phyloP scores from a whole-genome alignment of 2,888 invertebrate genomes.

The Ecdyonurus torrentis region DNA sequence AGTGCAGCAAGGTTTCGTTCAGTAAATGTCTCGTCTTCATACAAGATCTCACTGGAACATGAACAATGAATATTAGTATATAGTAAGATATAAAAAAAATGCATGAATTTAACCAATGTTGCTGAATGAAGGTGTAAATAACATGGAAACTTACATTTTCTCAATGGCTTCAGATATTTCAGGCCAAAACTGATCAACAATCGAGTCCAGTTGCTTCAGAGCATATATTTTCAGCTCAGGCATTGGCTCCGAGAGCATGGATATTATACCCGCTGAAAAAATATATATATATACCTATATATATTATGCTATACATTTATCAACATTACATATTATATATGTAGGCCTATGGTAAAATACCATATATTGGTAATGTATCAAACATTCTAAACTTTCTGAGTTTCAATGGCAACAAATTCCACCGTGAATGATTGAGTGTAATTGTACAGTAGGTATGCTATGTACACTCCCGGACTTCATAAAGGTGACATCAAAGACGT shows the following conservation, averaged over 20 bases:
- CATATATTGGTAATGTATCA: too few relatives aligned
- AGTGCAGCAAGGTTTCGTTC: constrained; percentile 89
- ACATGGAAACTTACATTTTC: constrained; percentile 69
- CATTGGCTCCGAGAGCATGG: constrained; percentile 87
- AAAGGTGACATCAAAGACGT: too few relatives aligned
- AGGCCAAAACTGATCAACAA: constrained; percentile 97
- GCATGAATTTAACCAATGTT: too few relatives aligned
- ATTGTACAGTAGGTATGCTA: too few relatives aligned
- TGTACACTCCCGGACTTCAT: too few relatives aligned
- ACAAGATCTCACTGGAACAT: constrained; percentile 62
- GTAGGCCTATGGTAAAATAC: too few relatives aligned
- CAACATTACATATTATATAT: too few relatives aligned
- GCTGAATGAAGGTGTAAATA: too few relatives aligned
- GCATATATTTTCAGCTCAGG: constrained; percentile 89
- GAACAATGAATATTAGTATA: constrained; percentile 5
- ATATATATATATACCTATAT: constrained; percentile 14
- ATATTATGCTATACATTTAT: too few relatives aligned
- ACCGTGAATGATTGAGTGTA: too few relatives aligned
- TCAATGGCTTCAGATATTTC: constrained; percentile 96
- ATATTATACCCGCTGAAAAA: constrained; percentile 71
- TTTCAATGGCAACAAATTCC: too few relatives aligned
- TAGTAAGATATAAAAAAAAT: background rate
- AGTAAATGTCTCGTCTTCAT: constrained; percentile 77
- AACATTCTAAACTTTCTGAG: too few relatives aligned
- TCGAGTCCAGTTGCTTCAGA: constrained; percentile 74